These are phyloP conservation scores for Panzeria rudis DNA, from an alignment of 2,888 invertebrate genomes.

Conservation along the genomic window DNA sequence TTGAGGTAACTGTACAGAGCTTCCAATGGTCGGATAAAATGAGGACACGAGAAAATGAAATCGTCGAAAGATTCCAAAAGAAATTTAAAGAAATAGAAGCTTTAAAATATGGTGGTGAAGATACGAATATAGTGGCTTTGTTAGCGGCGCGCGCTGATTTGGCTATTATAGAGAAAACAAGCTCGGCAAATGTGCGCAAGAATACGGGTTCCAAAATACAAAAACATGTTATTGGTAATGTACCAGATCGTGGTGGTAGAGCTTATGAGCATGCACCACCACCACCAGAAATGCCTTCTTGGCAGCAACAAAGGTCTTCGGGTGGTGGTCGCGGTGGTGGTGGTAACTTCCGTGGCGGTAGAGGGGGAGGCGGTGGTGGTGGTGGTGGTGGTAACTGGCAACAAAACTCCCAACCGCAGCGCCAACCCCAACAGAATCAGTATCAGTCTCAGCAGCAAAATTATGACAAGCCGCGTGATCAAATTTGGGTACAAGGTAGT, in stretches of 20 bases:
- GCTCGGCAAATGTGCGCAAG: constrained; percentile 92
- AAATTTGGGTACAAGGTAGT: constrained; percentile 79
- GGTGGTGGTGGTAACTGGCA: constrained; percentile 77
- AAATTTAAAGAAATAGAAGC: constrained; percentile 82
- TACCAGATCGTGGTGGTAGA: constrained; percentile 97
- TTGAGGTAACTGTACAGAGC: constrained; percentile 98
- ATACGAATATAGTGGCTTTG: constrained; percentile 89
- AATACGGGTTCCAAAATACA: constrained; percentile 93
- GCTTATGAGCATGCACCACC: constrained; percentile 96
- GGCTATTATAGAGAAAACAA: constrained; percentile 95
- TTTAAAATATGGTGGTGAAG: constrained; percentile 82
- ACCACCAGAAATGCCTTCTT: constrained; percentile 98
- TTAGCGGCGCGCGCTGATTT: constrained; percentile 93
- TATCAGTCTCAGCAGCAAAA: constrained; percentile 74
- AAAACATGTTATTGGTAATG: constrained; percentile 94
- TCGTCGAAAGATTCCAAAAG: constrained; percentile 86
- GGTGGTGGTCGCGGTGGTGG: constrained; percentile 83
- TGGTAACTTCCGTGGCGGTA: constrained; percentile 79
- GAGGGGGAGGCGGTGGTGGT: constrained; percentile 72
- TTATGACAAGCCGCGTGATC: constrained; percentile 68
- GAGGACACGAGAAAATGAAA: constrained; percentile 89
- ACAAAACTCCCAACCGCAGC: constrained; percentile 71
- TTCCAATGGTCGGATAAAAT: constrained; percentile 96
- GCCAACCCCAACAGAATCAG: constrained; percentile 70
- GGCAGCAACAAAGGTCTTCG: constrained; percentile 89